Evolutionary conservation across 2,888 invertebrate species (phyloP).

Genomic region (Norana najaformis): DNA sequence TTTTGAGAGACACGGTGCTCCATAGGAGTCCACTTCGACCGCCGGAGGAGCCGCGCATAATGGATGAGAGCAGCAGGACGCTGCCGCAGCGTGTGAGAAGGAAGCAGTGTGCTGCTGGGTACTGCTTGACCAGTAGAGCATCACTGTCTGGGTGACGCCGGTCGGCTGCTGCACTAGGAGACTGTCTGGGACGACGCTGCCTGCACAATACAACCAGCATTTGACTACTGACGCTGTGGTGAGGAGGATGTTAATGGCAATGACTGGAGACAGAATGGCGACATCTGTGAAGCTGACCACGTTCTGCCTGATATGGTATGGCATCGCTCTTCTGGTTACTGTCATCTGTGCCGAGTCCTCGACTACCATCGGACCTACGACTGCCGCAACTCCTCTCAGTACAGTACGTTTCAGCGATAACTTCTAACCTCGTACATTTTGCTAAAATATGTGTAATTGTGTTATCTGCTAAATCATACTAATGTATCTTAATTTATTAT

Average conservation of each 20-base stretch:
- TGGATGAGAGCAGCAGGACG: not conserved
- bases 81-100: not conserved
- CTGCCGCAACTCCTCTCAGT: not conserved
- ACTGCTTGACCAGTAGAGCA: slow-evolving; percentile 13
- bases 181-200: not conserved
- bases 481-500: not conserved
- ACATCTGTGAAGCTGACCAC: not conserved
- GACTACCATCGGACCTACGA: not conserved
- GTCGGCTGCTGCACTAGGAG: not conserved
- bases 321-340: not conserved
- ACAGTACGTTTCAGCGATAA: not conserved
- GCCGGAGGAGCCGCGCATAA: not conserved
- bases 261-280: not conserved
- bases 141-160: not conserved
- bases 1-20: not conserved
- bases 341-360: not conserved
- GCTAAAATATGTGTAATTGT: not conserved
- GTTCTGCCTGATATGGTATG: not conserved
- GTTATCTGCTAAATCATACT: not conserved
- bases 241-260: not conserved
- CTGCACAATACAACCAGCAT: too few relatives aligned
- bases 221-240: not conserved
- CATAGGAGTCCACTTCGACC: not conserved
- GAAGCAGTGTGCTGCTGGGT: not conserved
- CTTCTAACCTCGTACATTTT: not conserved